These are phyloP conservation scores for Diadophis punctatus DNA, from an alignment of 2,113 vertebrate genomes.

Conservation along the genomic window DNA sequence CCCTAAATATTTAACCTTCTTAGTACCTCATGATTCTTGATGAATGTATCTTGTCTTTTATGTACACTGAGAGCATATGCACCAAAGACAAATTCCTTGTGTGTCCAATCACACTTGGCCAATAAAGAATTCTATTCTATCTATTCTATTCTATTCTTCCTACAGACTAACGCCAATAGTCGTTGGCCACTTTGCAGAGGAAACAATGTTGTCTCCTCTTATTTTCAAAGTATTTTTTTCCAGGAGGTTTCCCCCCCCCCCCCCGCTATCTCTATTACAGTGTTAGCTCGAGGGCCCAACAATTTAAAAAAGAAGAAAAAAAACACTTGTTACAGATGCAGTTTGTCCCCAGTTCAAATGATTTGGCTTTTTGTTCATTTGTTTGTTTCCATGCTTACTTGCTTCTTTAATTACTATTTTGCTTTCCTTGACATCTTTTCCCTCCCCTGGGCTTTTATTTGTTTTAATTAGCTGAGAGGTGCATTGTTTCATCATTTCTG, in stretches of 20 bases:
- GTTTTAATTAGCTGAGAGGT: neutral
- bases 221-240: neutral
- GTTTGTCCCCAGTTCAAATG: neutral
- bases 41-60: no score
- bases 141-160: no score
- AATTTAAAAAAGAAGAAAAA: neutral
- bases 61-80: no score
- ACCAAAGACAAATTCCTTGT: no score
- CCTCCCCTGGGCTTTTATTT: neutral
- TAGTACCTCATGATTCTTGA: no score
- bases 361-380: neutral
- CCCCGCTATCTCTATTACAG: neutral
- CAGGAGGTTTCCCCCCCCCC: fast-evolving
- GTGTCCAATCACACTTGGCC: no score
- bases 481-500: neutral
- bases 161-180: neutral
- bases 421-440: neutral
- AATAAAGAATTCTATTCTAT: no score
- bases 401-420: neutral
- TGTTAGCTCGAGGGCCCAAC: neutral
- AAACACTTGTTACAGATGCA: neutral
- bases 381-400: neutral
- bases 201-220: neutral
- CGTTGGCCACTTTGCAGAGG: neutral
- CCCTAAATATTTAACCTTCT: no score